These are phyloP conservation scores for Araneus ventricosus DNA, from an alignment of 1,140 invertebrate species.

Conservation along the genomic window DNA sequence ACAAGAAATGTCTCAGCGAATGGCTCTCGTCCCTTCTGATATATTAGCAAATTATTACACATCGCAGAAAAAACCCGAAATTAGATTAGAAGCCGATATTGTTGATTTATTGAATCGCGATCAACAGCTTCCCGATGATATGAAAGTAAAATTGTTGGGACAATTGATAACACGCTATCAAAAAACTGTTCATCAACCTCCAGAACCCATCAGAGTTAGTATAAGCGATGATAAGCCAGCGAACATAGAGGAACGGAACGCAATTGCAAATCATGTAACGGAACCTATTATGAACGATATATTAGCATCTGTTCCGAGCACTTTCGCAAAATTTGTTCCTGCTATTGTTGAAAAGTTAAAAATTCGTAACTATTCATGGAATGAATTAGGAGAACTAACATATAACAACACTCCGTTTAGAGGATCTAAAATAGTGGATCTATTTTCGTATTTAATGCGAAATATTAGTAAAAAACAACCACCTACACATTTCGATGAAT, in stretches of 20 bases:
- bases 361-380: conserved; percentile 21
- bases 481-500: neutral
- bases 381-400: conserved; percentile 5
- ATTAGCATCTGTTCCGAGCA: neutral
- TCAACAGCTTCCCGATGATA: conserved; percentile 22
- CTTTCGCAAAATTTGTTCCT: conserved; percentile 18
- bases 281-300: too few relatives aligned
- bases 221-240: too few relatives aligned
- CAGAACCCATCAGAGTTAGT: neutral
- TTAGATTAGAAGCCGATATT: too few relatives aligned
- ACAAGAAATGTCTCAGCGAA: too few relatives aligned
- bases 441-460: conserved; percentile 34
- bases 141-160: conserved; percentile 59
- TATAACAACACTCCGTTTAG: too few relatives aligned
- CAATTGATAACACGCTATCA: too few relatives aligned
- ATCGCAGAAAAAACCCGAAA: too few relatives aligned
- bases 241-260: too few relatives aligned
- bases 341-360: conserved; percentile 42
- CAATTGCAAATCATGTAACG: too few relatives aligned
- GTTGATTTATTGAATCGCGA: too few relatives aligned
- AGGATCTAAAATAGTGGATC: neutral
- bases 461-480: neutral
- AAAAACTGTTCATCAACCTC: conserved; percentile 23
- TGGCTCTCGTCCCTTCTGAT: too few relatives aligned
- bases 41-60: too few relatives aligned